These are phyloP conservation scores for Anoplolepis gracilipes DNA, from an alignment of 1,140 invertebrate genomes.

Conservation along the genomic window DNA sequence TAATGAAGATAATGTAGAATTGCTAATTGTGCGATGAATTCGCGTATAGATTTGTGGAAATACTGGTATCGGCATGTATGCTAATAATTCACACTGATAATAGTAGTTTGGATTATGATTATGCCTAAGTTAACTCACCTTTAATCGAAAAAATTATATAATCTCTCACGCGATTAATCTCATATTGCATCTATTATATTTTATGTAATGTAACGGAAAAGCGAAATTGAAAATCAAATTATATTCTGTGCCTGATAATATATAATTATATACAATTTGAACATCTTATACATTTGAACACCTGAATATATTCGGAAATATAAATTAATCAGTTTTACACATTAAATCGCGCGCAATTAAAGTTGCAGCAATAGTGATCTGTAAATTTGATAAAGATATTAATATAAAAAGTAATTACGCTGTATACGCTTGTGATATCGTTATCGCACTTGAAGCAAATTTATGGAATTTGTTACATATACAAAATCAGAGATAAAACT, in stretches of 20 bases:
- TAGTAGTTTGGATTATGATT: conserved; percentile 23
- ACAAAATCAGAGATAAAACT: neutral
- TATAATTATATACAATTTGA: neutral
- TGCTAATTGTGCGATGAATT: neutral
- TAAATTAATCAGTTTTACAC: neutral
- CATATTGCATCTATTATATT: conserved; percentile 4
- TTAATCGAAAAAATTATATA: neutral
- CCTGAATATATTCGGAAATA: neutral
- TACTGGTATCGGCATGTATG: conserved; percentile 25
- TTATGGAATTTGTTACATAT: neutral
- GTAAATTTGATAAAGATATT: neutral
- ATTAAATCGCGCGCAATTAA: neutral
- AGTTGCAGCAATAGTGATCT: neutral
- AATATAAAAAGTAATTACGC: neutral
- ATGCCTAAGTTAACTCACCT: neutral
- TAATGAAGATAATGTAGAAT: conserved; percentile 18
- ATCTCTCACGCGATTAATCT: conserved; percentile 4
- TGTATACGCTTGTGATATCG: neutral
- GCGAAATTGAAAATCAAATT: conserved; percentile 28
- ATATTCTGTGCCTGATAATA: neutral
- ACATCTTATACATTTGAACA: neutral
- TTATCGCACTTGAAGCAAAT: neutral
- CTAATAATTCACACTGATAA: conserved; percentile 41
- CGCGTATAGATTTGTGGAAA: conserved; percentile 28
- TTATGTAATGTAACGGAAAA: neutral